Evolutionary conservation across 2,888 invertebrate species (phyloP), one percentile per base, ranked within the genome.

Genomic region (Lepidonotus clava): DNA sequence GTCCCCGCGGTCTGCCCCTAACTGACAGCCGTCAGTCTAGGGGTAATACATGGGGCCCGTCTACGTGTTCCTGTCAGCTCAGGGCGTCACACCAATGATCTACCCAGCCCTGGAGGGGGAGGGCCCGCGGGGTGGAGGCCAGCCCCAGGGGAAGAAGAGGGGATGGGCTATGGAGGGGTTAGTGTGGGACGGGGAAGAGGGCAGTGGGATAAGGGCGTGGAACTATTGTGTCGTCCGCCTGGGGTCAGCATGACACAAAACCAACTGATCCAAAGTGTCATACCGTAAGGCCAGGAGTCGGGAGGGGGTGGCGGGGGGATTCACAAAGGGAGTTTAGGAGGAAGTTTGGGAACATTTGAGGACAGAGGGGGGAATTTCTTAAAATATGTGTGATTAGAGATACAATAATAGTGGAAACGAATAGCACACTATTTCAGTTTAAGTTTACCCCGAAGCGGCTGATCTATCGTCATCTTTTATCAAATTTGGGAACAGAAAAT

Each of bases 251-350:
- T 14, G 38, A 11, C 71, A 71, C 71, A 71, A 71, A 36, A n/a
- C 71, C 36, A 38, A 38, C 71, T 71, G 71, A 71, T 71, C 71
- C 36, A 71, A 71, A 71, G 38, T 71, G 71, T 71, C 71, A 71
- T n/a, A n/a, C n/a, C n/a, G n/a, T n/a, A n/a, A n/a, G n/a, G n/a
- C n/a, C n/a, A n/a, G n/a, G n/a, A n/a, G n/a, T n/a, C n/a, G n/a
- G n/a, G n/a, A n/a, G n/a, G n/a, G n/a, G n/a, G n/a, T n/a, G n/a
- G n/a, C n/a, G n/a, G n/a, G n/a, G n/a, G n/a, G n/a, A n/a, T n/a
- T n/a, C n/a, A n/a, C n/a, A n/a, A n/a, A n/a, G n/a, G n/a, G n/a
- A n/a, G n/a, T n/a, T n/a, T n/a, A n/a, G n/a, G n/a, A n/a, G n/a
- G n/a, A n/a, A n/a, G n/a, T n/a, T n/a, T n/a, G n/a, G n/a, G n/a